Base-by-base conservation (phyloP, 2,797 vertebrate genomes). In the Anguilla anguilla region DNA sequence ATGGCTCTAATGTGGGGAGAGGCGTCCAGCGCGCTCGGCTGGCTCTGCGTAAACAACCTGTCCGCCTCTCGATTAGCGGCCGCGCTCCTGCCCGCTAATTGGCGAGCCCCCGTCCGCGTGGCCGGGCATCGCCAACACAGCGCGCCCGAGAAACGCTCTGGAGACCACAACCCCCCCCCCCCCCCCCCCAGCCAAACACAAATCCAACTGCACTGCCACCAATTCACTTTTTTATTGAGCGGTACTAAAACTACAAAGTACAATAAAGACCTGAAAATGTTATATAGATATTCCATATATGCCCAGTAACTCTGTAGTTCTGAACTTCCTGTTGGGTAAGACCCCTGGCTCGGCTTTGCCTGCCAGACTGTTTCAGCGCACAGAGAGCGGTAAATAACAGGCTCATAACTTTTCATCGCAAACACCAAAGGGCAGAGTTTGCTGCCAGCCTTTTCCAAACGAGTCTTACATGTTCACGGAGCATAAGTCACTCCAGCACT, bases 11-110 rank as follows among this genome's bases (percentile, higher is more conserved):
- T 88, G 89, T 7, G 39, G 4, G 43, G 59, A 11, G 1, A 53
- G 51, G 64, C 88, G 6, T 67, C 90, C 91, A 91, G 91, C 91
- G 91, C 90, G 92, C 92, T 91, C 94, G 92, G 93, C 95, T 95
- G 94, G 89, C 90, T 91, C 88, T 92, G 64, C 46, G 93, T 94
- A 94, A 94, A 95, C 92, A 94, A 91, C 89, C 91, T 91, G 57
- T 81, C 89, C 85, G 86, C 87, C 89, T 93, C 91, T 92, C 90
- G 51, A 77, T 86, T 87, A 90, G 89, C 88, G 90, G 69, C 61
- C 88, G 90, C 90, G 86, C 87, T 89, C 93, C 57, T 91, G 89
- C 89, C 89, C 87, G 88, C 69, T 43, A 43, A 3, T 0, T 43
- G 89, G 89, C 6, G 51, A 7, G 51, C 7, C 6, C 91, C 88